These are phyloP conservation scores for Montipora efflorescens DNA, from an alignment of 64 coral and sea anemone genomes.

Conservation along the genomic window DNA sequence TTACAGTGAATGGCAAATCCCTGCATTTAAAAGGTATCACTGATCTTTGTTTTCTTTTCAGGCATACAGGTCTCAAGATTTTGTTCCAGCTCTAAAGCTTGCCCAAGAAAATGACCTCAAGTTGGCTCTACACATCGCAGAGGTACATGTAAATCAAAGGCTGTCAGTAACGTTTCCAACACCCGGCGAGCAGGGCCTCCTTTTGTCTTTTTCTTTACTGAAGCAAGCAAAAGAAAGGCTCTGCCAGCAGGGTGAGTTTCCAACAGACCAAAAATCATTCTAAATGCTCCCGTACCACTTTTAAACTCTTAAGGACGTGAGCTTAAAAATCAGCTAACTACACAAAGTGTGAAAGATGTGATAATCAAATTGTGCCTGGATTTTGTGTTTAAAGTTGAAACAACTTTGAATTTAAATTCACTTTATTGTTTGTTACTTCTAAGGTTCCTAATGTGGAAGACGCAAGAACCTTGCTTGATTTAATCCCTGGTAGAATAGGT, in stretches of 20 bases:
- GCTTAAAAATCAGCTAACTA: no score
- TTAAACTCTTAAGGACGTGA: no score
- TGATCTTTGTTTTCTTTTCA: conserved; percentile 11
- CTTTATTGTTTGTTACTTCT: background rate
- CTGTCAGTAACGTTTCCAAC: no score
- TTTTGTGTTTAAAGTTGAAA: background rate
- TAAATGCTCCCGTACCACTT: background rate
- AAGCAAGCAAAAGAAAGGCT: no score
- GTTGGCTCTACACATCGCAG: conserved; percentile 86
- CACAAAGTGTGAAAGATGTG: background rate
- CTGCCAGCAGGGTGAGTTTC: no score
- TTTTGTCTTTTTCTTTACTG: no score
- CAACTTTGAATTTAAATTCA: background rate
- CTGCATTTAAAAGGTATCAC: no score
- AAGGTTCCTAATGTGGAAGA: conserved; percentile 82
- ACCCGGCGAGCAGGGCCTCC: no score
- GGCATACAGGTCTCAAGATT: conserved; percentile 72
- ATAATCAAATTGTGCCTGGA: background rate
- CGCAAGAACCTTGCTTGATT: conserved; percentile 59
- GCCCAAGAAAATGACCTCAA: conserved; percentile 80
- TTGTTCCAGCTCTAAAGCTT: conserved; percentile 74
- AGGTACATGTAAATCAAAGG: conserved; percentile 39
- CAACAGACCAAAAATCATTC: background rate
- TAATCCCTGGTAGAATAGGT: conserved; percentile 83
- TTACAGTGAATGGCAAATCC: no score